Conservation (phyloP, 2,888 invertebrate species). For the Pandemis heparana region DNA sequence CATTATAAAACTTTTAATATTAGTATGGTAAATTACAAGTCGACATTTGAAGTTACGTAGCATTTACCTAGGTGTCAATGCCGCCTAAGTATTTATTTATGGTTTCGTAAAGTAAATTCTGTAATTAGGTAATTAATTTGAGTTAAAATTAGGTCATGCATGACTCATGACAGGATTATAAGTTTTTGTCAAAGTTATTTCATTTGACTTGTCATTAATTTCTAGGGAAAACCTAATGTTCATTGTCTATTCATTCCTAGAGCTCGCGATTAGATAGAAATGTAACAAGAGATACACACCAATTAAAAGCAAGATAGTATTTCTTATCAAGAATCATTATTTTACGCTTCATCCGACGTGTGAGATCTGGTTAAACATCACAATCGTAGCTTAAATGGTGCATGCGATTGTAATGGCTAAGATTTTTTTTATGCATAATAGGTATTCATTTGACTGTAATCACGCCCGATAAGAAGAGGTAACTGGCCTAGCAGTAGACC, state of each 20-base stretch:
- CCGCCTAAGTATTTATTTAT: background rate
- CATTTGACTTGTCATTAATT: too few relatives aligned
- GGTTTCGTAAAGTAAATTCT: background rate
- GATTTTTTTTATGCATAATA: background rate
- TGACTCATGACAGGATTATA: too few relatives aligned
- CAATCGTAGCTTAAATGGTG: conserved; percentile 36
- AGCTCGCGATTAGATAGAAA: too few relatives aligned
- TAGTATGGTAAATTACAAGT: background rate
- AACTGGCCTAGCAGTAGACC: too few relatives aligned
- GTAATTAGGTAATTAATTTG: too few relatives aligned
- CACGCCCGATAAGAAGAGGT: too few relatives aligned
- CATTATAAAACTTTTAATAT: background rate
- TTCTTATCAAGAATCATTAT: conserved; percentile 14
- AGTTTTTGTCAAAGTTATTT: too few relatives aligned
- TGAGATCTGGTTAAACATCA: conserved; percentile 27
- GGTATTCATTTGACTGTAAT: too few relatives aligned
- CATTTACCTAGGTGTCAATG: background rate
- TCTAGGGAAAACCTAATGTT: too few relatives aligned
- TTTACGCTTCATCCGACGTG: conserved; percentile 23
- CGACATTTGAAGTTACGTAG: background rate
- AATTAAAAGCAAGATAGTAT: background rate
- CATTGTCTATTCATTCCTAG: too few relatives aligned
- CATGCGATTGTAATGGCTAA: conserved; percentile 31
- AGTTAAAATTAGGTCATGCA: too few relatives aligned
- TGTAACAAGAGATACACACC: too few relatives aligned